A percentile compares a stretch with the other conserved stretches of the same genome.
These are phyloP conservation scores for Cettia cetti DNA, from an alignment of 2,113 vertebrate species.

Conservation along the genomic window DNA sequence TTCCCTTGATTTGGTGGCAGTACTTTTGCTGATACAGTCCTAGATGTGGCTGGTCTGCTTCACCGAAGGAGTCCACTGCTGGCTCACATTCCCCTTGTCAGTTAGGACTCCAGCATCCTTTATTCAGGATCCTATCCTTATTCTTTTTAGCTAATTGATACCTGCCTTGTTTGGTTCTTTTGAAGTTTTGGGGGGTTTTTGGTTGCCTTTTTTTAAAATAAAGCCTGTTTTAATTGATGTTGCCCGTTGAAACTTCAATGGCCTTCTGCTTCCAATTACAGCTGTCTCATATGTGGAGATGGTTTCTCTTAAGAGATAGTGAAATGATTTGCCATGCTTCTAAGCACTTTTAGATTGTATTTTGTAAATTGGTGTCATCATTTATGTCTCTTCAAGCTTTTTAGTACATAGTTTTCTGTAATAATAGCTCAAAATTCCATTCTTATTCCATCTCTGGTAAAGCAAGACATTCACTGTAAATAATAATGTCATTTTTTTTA, in stretches of 20 bases:
- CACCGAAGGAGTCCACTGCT: neutral
- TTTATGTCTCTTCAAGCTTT: neutral
- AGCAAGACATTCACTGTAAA: neutral
- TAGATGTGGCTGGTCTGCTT: neutral
- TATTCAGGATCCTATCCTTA: neutral
- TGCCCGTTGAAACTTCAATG: neutral
- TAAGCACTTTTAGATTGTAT: neutral
- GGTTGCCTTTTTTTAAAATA: neutral
- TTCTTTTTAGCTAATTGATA: neutral
- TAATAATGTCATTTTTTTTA: neutral
- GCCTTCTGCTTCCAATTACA: neutral
- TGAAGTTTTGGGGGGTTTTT: neutral
- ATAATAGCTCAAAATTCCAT: neutral
- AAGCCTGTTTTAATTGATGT: neutral
- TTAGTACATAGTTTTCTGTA: neutral
- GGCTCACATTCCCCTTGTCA: neutral
- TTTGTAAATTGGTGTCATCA: neutral
- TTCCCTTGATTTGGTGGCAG: neutral
- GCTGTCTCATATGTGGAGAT: neutral
- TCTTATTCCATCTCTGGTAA: neutral
- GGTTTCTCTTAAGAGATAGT: neutral
- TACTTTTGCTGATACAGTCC: rapidly evolving
- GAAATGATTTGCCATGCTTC: neutral
- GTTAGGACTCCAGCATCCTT: neutral
- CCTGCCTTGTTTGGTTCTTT: neutral